Conservation (phyloP, 2,113 vertebrate species). For the Spea multiplicata region DNA sequence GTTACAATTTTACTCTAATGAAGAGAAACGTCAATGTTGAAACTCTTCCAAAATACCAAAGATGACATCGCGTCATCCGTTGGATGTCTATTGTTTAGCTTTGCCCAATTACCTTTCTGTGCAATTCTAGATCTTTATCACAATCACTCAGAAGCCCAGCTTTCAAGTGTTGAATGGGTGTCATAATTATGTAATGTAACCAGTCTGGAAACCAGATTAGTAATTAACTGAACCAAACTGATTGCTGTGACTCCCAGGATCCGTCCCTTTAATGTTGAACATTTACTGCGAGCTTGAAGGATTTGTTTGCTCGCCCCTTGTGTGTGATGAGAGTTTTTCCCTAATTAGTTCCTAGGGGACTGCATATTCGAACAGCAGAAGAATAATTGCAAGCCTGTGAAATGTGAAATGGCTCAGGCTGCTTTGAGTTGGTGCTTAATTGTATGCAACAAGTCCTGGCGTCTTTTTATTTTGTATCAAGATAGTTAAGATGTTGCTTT, state of each 20-base stretch:
- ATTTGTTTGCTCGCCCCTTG: slow-evolving; percentile 86
- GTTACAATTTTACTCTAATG: slow-evolving; percentile 42
- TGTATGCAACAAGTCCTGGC: slow-evolving; percentile 81
- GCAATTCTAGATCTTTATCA: slow-evolving; percentile 58
- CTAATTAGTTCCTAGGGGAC: slow-evolving; percentile 86
- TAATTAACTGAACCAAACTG: slow-evolving; percentile 81
- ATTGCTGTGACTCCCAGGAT: slow-evolving; percentile 77
- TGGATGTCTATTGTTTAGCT: slow-evolving; percentile 47
- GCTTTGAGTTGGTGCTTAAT: slow-evolving; percentile 77
- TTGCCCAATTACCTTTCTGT: slow-evolving; percentile 52
- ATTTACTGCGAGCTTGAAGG: slow-evolving; percentile 86
- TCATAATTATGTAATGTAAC: slow-evolving; percentile 82
- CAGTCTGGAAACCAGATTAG: slow-evolving; percentile 77
- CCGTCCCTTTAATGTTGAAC: slow-evolving; percentile 84
- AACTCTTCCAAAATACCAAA: slow-evolving; percentile 39
- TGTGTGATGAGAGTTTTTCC: slow-evolving; percentile 84
- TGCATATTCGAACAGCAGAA: slow-evolving; percentile 82
- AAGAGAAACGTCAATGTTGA: slow-evolving; percentile 45
- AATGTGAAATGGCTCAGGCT: slow-evolving; percentile 82
- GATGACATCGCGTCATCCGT: slow-evolving; percentile 38
- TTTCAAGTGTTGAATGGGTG: slow-evolving; percentile 73
- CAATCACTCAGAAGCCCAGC: slow-evolving; percentile 62
- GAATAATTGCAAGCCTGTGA: slow-evolving; percentile 84
- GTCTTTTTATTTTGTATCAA: slow-evolving; percentile 78
- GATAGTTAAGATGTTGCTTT: slow-evolving; percentile 75